These are phyloP conservation scores for Spodoptera littoralis DNA, from an alignment of 2,888 invertebrate species.

Conservation along the genomic window DNA sequence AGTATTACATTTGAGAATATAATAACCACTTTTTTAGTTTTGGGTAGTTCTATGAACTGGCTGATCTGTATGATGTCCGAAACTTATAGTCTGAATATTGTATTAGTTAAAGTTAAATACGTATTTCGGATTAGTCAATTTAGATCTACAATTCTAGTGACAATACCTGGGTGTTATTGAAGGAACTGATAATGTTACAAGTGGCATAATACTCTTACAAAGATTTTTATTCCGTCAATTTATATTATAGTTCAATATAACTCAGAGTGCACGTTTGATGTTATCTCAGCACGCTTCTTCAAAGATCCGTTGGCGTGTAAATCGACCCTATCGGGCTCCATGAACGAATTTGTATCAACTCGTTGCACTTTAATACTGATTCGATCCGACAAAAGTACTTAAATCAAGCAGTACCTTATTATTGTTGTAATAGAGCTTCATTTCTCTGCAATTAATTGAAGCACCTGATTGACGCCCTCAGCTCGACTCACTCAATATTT, in stretches of 20 bases:
- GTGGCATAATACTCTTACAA: conserved; percentile 29
- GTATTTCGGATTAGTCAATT: too few relatives aligned
- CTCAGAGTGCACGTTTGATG: conserved; percentile 41
- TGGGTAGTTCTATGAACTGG: too few relatives aligned
- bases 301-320: conserved; percentile 45
- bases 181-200: background rate
- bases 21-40: too few relatives aligned
- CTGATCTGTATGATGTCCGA: too few relatives aligned
- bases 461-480: conserved; percentile 55
- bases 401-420: conserved; percentile 56
- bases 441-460: conserved; percentile 50
- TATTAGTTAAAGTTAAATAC: too few relatives aligned
- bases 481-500: conserved; percentile 56
- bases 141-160: too few relatives aligned
- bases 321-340: conserved; percentile 39
- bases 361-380: conserved; percentile 65
- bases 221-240: conserved; percentile 26
- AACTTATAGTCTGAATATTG: too few relatives aligned
- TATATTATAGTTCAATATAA: conserved; percentile 37
- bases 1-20: too few relatives aligned
- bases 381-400: conserved; percentile 62
- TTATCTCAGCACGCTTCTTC: conserved; percentile 39
- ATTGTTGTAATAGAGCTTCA: conserved; percentile 55
- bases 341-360: conserved; percentile 64
- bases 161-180: too few relatives aligned